Conservation (phyloP, 2,888 invertebrate genomes). For the Tryphoninae sp. region DNA sequence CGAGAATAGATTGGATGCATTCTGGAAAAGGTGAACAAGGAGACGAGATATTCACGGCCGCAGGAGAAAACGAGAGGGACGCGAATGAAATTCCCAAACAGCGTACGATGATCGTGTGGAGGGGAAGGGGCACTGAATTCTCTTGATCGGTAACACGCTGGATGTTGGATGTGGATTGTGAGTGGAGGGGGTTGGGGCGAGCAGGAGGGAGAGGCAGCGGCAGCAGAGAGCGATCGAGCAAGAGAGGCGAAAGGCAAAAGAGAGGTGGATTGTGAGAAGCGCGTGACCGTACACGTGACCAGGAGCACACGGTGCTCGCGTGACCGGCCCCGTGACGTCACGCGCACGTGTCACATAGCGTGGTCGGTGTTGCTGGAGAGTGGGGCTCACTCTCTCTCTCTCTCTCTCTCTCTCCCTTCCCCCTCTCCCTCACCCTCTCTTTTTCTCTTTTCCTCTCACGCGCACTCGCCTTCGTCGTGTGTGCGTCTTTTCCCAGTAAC, state of each 20-base stretch:
- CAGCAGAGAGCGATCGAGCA: slow-evolving; percentile 10
- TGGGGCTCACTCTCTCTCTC: slow-evolving; percentile 48
- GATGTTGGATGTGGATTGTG: background rate
- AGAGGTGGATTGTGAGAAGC: slow-evolving; percentile 68
- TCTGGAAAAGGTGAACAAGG: background rate
- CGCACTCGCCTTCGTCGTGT: slow-evolving; percentile 58
- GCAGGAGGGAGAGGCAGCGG: background rate
- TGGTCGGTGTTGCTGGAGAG: slow-evolving; percentile 70
- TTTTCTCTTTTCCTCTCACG: slow-evolving; percentile 63
- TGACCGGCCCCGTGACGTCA: slow-evolving; percentile 81
- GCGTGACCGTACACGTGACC: slow-evolving; percentile 81
- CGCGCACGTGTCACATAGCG: slow-evolving; percentile 81
- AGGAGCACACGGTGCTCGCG: slow-evolving; percentile 80
- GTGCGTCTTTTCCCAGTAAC: slow-evolving; percentile 71
- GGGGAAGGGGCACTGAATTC: background rate
- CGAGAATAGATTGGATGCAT: slow-evolving; percentile 5
- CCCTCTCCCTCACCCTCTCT: slow-evolving; percentile 62
- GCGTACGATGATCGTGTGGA: background rate
- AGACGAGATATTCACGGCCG: background rate
- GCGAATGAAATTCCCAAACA: slow-evolving; percentile 29
- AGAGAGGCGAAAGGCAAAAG: slow-evolving; percentile 26
- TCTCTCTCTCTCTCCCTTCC: slow-evolving; percentile 61
- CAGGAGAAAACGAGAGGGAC: slow-evolving; percentile 14
- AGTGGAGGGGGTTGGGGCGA: slow-evolving; percentile 7
- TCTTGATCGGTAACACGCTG: slow-evolving; percentile 19